Evolutionary conservation across 2,888 invertebrate species (phyloP), one percentile per base, ranked within the genome.

Genomic region (Margaritifera margaritifera): DNA sequence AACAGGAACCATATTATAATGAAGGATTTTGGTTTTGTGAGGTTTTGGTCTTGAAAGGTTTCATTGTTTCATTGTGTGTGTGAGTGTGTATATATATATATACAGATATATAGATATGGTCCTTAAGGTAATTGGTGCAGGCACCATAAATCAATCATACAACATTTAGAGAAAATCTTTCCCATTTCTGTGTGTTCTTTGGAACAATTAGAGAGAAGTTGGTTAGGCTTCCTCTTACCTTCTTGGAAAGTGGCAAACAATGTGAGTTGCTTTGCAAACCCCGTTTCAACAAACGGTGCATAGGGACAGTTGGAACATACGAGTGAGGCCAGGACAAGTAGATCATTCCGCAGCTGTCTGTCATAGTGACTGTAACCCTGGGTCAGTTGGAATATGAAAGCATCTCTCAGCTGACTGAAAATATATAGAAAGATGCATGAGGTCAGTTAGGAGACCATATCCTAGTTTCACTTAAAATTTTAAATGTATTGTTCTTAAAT

Each of bases 191-290:
- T 31, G 31, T 31, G 31, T 18, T 31, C 27, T 60, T 25, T 22
- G 15, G 11, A 27, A 31, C 25, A 61, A 22, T 22, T 6, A 22
- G 25, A 59, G 19, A 11, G 22, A 52, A 53, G 53, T 20, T n/a
- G 50, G 18, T 57, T 55, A 27, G 18, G 53, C 15, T 42, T 20
- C 24, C 42, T 62, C 68, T 24, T 75, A 89, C 90, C 88, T 87
- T 90, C 90, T 76, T 89, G 89, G 70, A 88, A 89, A 24, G 90
- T 89, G 50, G 87, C 87, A 77, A 90, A 88, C 22, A 89, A 71
- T 25, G 85, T 81, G n/a, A 90, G 83, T 66, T 89, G 88, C 78
- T 88, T 88, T 51, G 85, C 86, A 75, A 90, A 88, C 51, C 89
- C 89, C 11, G 87, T 88, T 73, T 90, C 89, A 5, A 90, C 81